phyloP scores from a whole-genome alignment of 2,113 vertebrate genomes.

The Bambusicola thoracicus region DNA sequence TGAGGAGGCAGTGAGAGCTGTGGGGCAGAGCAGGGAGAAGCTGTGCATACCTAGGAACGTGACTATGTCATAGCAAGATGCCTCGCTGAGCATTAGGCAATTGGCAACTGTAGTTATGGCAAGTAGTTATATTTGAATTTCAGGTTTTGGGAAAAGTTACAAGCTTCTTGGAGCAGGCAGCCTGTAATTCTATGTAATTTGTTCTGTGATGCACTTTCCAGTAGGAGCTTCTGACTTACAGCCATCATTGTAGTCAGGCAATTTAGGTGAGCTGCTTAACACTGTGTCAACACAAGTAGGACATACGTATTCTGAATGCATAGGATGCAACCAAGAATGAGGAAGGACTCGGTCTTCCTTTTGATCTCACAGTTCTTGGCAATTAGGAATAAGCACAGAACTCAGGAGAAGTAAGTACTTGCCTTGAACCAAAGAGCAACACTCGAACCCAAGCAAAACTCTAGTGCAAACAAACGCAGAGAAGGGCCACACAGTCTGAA shows the following conservation, averaged over 20 bases:
- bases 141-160: neutral
- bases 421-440: neutral
- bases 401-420: neutral
- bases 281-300: rapidly evolving
- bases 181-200: neutral
- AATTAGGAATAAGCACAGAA: neutral
- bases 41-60: rapidly evolving
- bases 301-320: rapidly evolving
- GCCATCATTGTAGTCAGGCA: neutral
- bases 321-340: neutral
- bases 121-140: neutral
- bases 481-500: neutral
- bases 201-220: neutral
- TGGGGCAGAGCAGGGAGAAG: neutral
- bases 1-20: neutral
- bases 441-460: neutral
- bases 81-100: neutral
- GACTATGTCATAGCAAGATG: rapidly evolving
- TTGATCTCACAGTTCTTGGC: neutral
- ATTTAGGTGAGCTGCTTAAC: rapidly evolving
- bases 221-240: neutral
- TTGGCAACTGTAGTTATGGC: neutral
- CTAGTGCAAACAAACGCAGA: neutral
- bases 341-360: neutral
- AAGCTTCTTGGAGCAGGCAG: neutral